phyloP scores from a whole-genome alignment of 2,113 vertebrate species.

The Opisthocomus hoazin region DNA sequence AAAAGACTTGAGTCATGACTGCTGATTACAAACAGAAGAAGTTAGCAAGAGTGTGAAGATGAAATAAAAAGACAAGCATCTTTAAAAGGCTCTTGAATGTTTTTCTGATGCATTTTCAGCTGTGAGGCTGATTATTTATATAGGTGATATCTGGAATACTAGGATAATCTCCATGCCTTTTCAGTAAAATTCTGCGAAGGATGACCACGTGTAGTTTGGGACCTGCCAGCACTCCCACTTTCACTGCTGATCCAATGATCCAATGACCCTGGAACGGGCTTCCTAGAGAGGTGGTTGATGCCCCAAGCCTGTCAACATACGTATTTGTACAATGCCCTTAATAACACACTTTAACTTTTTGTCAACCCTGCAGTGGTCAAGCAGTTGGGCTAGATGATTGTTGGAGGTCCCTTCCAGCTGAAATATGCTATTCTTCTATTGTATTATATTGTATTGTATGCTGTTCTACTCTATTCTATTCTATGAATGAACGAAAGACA shows the following conservation, averaged over 20 bases:
- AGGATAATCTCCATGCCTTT: background rate
- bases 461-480: background rate
- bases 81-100: background rate
- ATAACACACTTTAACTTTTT: background rate
- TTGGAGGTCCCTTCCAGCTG: background rate
- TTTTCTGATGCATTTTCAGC: background rate
- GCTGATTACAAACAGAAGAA: background rate
- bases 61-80: background rate
- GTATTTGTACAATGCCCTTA: background rate
- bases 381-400: background rate
- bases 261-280: background rate
- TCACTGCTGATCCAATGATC: background rate
- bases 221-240: background rate
- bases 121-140: background rate
- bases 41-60: background rate
- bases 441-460: background rate
- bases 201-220: background rate
- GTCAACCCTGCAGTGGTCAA: background rate
- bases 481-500: background rate
- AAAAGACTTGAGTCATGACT: background rate
- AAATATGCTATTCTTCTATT: background rate
- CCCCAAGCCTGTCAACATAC: background rate
- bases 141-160: background rate
- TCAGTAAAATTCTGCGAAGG: background rate
- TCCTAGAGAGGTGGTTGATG: background rate